phyloP scores from a whole-genome alignment of 2,888 invertebrate genomes.

The Habrosyne pyritoides region DNA sequence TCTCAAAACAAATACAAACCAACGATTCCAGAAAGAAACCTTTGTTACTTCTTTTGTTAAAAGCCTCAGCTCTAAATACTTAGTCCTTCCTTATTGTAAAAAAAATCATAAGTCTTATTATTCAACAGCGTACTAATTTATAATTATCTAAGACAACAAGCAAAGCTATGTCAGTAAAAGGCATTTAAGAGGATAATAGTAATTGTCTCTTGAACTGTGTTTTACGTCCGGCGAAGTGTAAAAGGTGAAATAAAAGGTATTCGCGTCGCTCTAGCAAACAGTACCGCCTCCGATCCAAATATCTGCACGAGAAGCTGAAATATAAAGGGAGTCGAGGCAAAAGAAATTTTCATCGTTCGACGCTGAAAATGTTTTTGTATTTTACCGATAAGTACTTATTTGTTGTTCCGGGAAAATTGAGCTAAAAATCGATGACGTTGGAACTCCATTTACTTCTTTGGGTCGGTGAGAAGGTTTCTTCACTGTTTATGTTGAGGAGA shows the following conservation, averaged over 20 bases:
- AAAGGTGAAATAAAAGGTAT: conserved; percentile 51
- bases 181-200: conserved; percentile 22
- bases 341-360: conserved; percentile 29
- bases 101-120: conserved; percentile 11
- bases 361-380: conserved; percentile 29
- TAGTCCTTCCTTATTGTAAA: too few species aligned
- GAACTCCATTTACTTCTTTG: conserved; percentile 35
- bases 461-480: conserved; percentile 14
- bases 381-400: conserved; percentile 18
- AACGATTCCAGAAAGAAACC: too few species aligned
- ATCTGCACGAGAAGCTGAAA: conserved; percentile 36
- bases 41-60: not conserved
- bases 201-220: conserved; percentile 43
- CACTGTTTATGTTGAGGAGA: conserved; percentile 25
- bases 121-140: conserved; percentile 18
- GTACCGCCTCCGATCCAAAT: conserved; percentile 37
- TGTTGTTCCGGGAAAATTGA: conserved; percentile 8
- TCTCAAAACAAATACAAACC: too few species aligned
- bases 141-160: conserved; percentile 25
- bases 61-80: too few species aligned
- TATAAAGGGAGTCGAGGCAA: conserved; percentile 29
- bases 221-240: conserved; percentile 41
- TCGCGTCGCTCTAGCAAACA: conserved; percentile 45
- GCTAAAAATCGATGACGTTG: conserved; percentile 27
- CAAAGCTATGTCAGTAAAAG: conserved; percentile 16